Percentiles rank a stretch among this genome's conserved stretches.
Conservation (phyloP, 2,797 vertebrate species). For the Helarctos malayanus region DNA sequence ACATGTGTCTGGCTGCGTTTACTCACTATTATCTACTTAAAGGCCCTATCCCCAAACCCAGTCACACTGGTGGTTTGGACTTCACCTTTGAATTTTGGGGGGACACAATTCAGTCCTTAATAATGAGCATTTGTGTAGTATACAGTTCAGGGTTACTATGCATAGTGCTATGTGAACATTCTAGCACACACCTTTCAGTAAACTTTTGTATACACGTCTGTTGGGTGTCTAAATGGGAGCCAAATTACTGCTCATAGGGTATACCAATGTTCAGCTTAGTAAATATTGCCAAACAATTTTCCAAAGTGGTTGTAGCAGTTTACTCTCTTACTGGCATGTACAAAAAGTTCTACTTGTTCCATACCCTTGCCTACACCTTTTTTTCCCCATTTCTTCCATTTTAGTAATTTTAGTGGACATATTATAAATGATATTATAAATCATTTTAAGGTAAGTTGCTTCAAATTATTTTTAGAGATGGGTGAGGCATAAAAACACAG, state of each 20-base stretch:
- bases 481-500: neutral
- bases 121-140: neutral
- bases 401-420: neutral
- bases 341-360: neutral
- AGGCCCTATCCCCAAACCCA: neutral
- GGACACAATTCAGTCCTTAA: neutral
- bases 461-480: slow-evolving; percentile 49
- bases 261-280: neutral
- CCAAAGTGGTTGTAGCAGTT: neutral
- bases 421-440: slow-evolving; percentile 40
- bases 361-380: neutral
- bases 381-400: neutral
- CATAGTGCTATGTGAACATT: neutral
- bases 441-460: slow-evolving; percentile 37
- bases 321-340: neutral
- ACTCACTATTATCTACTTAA: neutral
- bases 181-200: neutral
- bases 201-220: neutral
- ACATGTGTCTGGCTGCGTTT: neutral
- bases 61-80: neutral
- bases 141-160: neutral
- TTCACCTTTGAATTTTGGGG: neutral
- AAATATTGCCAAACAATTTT: neutral
- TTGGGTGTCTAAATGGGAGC: neutral
- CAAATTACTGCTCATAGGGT: neutral